These are phyloP conservation scores for Mionectes olivaceus DNA, from an alignment of 2,797 vertebrate genomes.

Conservation along the genomic window DNA sequence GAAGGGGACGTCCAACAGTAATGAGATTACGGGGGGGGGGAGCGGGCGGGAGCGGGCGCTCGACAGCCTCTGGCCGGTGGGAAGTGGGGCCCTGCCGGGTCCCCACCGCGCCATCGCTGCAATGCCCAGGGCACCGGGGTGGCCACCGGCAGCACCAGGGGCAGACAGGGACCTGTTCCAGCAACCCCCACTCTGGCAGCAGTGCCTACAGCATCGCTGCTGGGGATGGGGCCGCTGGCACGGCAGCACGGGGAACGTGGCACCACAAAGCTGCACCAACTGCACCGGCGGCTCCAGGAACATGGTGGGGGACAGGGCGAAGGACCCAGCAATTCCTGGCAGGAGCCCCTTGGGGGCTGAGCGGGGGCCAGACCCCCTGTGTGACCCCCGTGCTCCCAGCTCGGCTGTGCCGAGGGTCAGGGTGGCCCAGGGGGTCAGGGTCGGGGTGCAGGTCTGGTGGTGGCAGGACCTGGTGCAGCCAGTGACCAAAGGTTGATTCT, in stretches of 20 bases:
- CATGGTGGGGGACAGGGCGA: background rate
- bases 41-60: slow-evolving; percentile 32
- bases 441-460: background rate
- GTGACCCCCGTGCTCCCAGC: background rate
- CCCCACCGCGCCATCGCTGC: background rate
- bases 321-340: background rate
- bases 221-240: background rate
- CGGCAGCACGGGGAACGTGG: rapidly evolving
- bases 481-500: background rate
- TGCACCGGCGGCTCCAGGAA: background rate
- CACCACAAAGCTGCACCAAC: background rate
- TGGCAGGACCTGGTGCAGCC: background rate
- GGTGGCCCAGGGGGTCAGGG: no score
- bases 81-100: slow-evolving; percentile 42
- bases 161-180: background rate
- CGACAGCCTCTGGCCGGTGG: slow-evolving; percentile 31
- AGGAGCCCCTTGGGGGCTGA: rapidly evolving
- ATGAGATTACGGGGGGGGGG: slow-evolving; percentile 48
- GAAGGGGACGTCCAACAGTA: slow-evolving; percentile 62
- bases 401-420: no score
- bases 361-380: background rate
- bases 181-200: background rate
- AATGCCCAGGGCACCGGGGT: background rate
- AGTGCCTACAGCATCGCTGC: background rate
- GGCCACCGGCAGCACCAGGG: background rate